These are phyloP conservation scores for Setipinna tenuifilis DNA, from an alignment of 2,797 vertebrate genomes.

Conservation along the genomic window DNA sequence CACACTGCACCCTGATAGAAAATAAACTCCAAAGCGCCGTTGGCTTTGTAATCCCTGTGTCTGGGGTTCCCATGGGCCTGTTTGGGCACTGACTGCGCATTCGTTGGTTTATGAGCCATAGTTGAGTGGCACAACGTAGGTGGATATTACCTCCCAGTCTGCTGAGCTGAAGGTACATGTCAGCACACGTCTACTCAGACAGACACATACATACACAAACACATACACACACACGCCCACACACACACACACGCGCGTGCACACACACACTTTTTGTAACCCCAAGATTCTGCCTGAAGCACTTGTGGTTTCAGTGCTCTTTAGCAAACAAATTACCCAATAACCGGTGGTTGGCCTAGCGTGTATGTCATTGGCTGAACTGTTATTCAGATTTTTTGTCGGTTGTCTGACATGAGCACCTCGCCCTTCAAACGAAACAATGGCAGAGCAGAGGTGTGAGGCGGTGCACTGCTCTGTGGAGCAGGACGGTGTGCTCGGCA, in stretches of 20 bases:
- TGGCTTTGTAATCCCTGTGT: slow-evolving; percentile 11
- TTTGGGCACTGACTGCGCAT: not conserved
- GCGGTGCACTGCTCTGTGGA: not conserved
- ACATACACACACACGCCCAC: not conserved
- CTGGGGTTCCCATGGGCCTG: slow-evolving; percentile 8
- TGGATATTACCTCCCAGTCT: slow-evolving; percentile 17
- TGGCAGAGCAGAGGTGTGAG: slow-evolving; percentile 5
- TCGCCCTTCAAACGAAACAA: not conserved
- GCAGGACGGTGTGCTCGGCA: not conserved
- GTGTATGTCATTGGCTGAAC: not conserved
- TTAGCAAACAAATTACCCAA: not conserved
- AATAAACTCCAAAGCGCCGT: not conserved
- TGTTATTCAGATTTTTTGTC: not conserved
- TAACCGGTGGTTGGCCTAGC: not conserved
- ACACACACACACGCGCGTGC: not conserved
- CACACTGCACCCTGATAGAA: not conserved
- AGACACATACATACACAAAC: not conserved
- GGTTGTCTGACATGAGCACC: not conserved
- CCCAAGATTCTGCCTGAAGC: not conserved
- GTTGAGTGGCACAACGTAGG: not conserved
- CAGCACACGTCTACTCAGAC: not conserved
- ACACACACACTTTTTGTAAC: not conserved
- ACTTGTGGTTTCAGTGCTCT: not conserved
- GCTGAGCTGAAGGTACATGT: not conserved
- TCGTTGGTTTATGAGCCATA: not conserved